phyloP scores from a whole-genome alignment of 2,797 vertebrate species.

The Spondyliosoma cantharus region DNA sequence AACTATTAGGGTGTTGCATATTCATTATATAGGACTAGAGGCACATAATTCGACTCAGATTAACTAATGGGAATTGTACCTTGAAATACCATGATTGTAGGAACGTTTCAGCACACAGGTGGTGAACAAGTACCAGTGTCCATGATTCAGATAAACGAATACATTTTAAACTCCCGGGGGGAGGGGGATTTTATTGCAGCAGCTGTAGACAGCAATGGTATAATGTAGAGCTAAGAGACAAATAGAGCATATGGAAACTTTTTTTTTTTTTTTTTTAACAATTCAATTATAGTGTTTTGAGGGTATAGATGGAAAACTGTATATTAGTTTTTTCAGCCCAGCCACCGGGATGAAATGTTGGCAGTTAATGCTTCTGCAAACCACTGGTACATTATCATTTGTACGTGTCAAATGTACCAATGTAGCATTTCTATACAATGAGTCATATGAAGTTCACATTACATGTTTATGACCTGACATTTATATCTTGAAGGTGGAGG shows the following conservation, averaged over 20 bases:
- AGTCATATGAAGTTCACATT: too few relatives aligned
- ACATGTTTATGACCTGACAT: too few relatives aligned
- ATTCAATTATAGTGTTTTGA: background rate
- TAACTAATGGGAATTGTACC: conserved; percentile 38
- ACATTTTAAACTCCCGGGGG: conserved; percentile 4
- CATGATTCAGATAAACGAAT: conserved; percentile 15
- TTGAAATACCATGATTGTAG: conserved; percentile 26
- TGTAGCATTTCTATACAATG: too few relatives aligned
- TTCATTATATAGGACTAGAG: conserved; percentile 58
- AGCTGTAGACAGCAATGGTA: conserved; percentile 10
- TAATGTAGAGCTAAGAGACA: background rate
- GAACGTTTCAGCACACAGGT: conserved; percentile 33
- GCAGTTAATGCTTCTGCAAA: too few relatives aligned
- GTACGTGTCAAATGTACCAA: too few relatives aligned
- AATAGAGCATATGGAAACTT: background rate
- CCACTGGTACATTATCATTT: too few relatives aligned
- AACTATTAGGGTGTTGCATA: conserved; percentile 62
- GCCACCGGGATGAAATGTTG: too few relatives aligned
- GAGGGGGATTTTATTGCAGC: background rate
- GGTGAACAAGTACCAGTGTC: conserved; percentile 22
- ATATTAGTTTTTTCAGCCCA: too few relatives aligned
- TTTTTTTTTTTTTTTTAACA: too few relatives aligned
- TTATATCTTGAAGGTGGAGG: too few relatives aligned
- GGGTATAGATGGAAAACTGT: background rate
- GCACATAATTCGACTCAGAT: conserved; percentile 53